Conservation (phyloP, 2,888 invertebrate genomes). For the Leucoptera coffeella region DNA sequence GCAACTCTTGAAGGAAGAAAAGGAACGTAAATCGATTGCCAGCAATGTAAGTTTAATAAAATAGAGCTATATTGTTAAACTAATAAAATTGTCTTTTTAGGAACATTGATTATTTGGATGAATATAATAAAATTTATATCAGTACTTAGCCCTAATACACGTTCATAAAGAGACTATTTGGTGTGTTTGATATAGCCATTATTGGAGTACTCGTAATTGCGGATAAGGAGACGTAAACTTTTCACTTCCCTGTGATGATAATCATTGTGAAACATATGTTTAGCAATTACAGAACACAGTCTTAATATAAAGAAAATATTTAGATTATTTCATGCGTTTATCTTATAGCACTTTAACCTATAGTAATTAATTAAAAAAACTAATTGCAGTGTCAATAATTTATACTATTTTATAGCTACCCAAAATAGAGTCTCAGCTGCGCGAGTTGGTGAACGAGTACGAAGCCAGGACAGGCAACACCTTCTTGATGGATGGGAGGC, state of each 20-base stretch:
- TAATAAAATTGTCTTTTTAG: too few species aligned
- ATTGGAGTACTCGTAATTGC: too few species aligned
- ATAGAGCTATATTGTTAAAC: too few species aligned
- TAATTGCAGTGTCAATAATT: constrained; percentile 1
- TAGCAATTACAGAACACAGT: not conserved
- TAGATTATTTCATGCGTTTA: not conserved
- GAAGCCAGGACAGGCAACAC: constrained; percentile 41
- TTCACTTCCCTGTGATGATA: too few species aligned
- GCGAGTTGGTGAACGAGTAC: constrained; percentile 46
- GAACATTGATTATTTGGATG: too few species aligned
- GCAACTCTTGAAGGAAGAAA: constrained; percentile 78
- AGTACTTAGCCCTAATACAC: too few species aligned
- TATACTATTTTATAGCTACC: constrained; percentile 52
- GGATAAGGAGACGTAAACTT: too few species aligned
- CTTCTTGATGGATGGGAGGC: constrained; percentile 60
- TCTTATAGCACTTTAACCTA: not conserved
- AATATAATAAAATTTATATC: too few species aligned
- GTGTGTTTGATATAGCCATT: too few species aligned
- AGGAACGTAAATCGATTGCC: constrained; percentile 71
- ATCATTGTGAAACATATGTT: too few species aligned
- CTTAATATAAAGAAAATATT: not conserved
- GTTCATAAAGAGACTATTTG: too few species aligned
- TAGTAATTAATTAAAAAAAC: not conserved
- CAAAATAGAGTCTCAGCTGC: constrained; percentile 63
- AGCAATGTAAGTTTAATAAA: constrained; percentile 27